Evolutionary conservation across 2,797 vertebrate genomes (phyloP).

Genomic region (Brachymystax lenok): DNA sequence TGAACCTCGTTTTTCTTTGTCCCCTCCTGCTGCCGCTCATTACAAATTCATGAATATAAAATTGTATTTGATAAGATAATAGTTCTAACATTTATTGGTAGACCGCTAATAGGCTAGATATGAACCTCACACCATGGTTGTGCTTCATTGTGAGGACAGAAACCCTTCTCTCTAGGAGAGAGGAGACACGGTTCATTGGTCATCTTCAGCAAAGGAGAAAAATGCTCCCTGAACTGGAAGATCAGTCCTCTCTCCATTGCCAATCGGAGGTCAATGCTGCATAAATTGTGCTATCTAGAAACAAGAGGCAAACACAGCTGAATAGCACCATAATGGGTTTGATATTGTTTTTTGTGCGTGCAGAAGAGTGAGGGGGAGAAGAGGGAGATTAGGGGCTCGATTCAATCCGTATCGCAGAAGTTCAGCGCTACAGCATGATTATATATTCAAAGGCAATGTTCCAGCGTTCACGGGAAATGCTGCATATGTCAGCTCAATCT

Average conservation of each 20-base stretch:
- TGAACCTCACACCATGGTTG: not conserved
- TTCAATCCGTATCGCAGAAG: too few relatives aligned
- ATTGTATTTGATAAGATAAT: not conserved
- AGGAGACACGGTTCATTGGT: not conserved
- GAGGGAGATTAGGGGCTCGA: not conserved
- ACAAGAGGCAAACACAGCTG: not conserved
- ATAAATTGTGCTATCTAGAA: not conserved
- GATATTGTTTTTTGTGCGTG: not conserved
- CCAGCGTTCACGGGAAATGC: too few relatives aligned
- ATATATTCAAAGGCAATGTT: too few relatives aligned
- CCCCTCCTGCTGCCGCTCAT: not conserved
- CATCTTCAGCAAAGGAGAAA: not conserved
- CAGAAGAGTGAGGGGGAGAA: not conserved
- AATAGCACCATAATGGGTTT: not conserved
- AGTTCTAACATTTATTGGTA: not conserved
- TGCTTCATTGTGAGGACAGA: not conserved
- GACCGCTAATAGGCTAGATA: not conserved
- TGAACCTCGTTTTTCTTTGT: not conserved
- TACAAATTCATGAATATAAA: not conserved
- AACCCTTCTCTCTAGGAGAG: not conserved
- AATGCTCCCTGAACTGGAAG: constrained; percentile 3
- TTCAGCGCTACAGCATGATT: too few relatives aligned
- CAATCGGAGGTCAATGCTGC: not conserved
- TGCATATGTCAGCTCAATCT: too few relatives aligned
- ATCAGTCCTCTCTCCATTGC: not conserved